Evolutionary conservation across 2,113 vertebrate species (phyloP), one percentile per base, ranked within the genome.

Genomic region (Acrocephalus arundinaceus): DNA sequence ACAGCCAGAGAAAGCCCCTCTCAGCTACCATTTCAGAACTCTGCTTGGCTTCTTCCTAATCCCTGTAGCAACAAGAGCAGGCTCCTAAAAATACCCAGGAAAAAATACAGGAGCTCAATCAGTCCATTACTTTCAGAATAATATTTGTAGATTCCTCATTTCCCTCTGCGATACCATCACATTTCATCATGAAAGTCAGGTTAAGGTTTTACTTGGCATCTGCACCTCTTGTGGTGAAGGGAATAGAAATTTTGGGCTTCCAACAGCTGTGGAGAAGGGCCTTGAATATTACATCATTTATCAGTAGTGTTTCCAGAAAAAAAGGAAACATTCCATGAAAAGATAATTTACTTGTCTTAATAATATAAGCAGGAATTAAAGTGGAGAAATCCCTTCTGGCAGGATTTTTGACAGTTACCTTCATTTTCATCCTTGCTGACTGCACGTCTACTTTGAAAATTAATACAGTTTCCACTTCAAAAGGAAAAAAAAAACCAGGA

Each of bases 241-340:
- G 81, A 95, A 95, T 24, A 96, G 91, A 93, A 94, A 73, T 61
- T 77, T 79, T 41, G 85, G 71, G 67, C 43, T 94, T 95, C 76
- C 66, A 95, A 67, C 76, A 85, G 70, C 73, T 91, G 62, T 48
- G 35, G 52, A 57, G 52, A 93, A 94, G 80, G 75, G 85, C 70
- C 75, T 89, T 13, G 16, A 89, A 90, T 94, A 95, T 97, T 82
- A 93, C 55, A 82, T 94, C 84, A 96, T 89, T 90, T 86, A 96
- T 86, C 93, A 96, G 66, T 35, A 92, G 68, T 49, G 61, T 49
- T 96, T 88, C 94, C 90, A 72, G 71, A 92, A 90, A 95, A 79
- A 89, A 93, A 66, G 90, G 94, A 97, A 98, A 92, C 71, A 96
- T 96, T 97, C 90, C 95, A 96, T 95, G 89, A 95, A 97, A 97